Evolutionary conservation across 1,140 invertebrate species (phyloP), one percentile per base, ranked within the genome.

Genomic region (Homalodisca vitripennis): DNA sequence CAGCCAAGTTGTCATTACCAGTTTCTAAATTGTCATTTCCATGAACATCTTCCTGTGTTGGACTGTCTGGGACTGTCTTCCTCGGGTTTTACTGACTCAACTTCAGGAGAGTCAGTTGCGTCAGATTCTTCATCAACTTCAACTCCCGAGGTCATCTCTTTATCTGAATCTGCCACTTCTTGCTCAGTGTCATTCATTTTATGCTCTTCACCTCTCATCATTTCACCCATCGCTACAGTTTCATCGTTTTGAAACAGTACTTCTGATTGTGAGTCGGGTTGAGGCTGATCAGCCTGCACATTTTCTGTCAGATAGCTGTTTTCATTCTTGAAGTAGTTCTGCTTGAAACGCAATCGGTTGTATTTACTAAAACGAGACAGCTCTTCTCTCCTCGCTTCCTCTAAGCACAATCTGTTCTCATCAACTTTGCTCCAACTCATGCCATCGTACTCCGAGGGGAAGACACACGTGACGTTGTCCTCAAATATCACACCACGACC

Each of bases 341-440:
- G 47, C 13, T 32, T 66, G 2, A 53, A 26, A 30, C n/a, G 22
- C 26, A 53, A 34, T 17, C 6, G 14, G 17, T 66, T 70, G 17
- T 64, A 46, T 47, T 26, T 27, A 27, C 10, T 46, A 24, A 29
- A 3, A 6, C 22, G 63, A 31, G n/a, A 10, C 41, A 30, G 20
- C 24, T 67, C 46, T 6, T 55, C 48, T 20, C 26, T 62, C 32
- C 27, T 32, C 2, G 32, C 65, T 63, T 73, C 73, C 12, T 64
- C 63, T 63, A 65, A 55, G 51, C 75, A 76, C 13, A 75, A 31
- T 47, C 73, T 69, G 57, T 75, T 71, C 64, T 76, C 73, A 55
- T 72, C 68, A 14, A 76, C 63, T 32, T 72, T 69, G 26, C 41
- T 73, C 51, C 72, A 70, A 14, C 57, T 69, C 30, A 68, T 65